These are phyloP conservation scores for Drosophila macrospina DNA, from an alignment of 2,888 invertebrate species.

Conservation along the genomic window DNA sequence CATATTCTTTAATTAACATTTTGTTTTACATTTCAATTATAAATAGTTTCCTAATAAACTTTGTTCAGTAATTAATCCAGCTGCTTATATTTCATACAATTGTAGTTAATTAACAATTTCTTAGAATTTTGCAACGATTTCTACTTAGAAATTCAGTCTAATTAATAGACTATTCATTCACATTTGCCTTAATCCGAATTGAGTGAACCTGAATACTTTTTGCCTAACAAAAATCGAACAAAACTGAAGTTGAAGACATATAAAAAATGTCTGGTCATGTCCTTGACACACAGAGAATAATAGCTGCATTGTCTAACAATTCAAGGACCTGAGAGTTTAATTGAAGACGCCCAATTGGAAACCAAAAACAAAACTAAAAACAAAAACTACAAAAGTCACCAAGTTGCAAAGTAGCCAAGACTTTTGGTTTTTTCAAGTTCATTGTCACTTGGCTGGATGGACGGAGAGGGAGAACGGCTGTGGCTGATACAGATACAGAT, in stretches of 20 bases:
- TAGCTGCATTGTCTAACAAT: neutral
- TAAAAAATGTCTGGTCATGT: neutral
- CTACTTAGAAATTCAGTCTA: too few species aligned
- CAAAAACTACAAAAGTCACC: neutral
- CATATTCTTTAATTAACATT: too few species aligned
- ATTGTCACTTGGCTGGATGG: conserved; percentile 61
- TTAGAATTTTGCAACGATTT: too few species aligned
- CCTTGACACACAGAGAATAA: conserved; percentile 17
- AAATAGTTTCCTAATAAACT: too few species aligned
- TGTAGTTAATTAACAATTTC: too few species aligned
- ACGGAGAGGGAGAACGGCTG: neutral
- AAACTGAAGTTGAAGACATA: neutral
- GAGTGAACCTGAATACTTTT: too few species aligned
- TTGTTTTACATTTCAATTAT: too few species aligned
- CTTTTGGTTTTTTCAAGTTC: conserved; percentile 69
- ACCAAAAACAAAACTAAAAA: neutral
- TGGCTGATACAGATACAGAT: conserved; percentile 13
- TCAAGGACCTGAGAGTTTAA: conserved; percentile 15
- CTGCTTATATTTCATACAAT: too few species aligned
- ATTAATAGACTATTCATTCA: too few species aligned
- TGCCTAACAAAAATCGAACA: too few species aligned
- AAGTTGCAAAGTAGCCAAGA: conserved; percentile 15
- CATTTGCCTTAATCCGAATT: too few species aligned
- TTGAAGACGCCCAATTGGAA: conserved; percentile 14
- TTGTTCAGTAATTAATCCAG: too few species aligned